Conservation (phyloP, 2,797 vertebrate genomes). For the Gallinago stenura region DNA sequence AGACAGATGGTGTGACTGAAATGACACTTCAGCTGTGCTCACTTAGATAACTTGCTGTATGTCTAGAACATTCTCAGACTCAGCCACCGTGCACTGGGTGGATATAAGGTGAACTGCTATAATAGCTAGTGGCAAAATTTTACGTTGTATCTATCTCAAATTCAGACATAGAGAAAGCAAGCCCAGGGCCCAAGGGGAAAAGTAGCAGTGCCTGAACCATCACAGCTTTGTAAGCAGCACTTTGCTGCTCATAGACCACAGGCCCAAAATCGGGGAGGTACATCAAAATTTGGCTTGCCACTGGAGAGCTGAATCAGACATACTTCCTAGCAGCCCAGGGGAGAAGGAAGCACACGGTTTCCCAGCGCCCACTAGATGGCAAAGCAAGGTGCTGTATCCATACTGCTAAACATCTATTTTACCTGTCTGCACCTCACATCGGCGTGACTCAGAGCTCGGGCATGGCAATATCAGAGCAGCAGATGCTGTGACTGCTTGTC, state of each 20-base stretch:
- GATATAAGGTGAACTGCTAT: neutral
- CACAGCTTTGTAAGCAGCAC: neutral
- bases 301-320: neutral
- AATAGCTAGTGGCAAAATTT: neutral
- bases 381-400: neutral
- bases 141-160: neutral
- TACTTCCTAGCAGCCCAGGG: neutral
- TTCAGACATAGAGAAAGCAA: neutral
- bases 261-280: neutral
- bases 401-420: neutral
- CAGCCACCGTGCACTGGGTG: neutral
- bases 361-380: neutral
- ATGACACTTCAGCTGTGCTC: neutral
- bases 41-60: neutral
- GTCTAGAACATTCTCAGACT: neutral
- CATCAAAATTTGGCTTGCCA: neutral
- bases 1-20: neutral
- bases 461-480: neutral
- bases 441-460: neutral
- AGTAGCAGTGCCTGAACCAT: neutral
- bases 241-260: neutral
- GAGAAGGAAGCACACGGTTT: neutral
- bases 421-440: neutral
- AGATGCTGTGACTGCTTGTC: neutral
- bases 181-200: neutral